Evolutionary conservation across 2,113 vertebrate genomes (phyloP).

Genomic region (Hassar affinis): DNA sequence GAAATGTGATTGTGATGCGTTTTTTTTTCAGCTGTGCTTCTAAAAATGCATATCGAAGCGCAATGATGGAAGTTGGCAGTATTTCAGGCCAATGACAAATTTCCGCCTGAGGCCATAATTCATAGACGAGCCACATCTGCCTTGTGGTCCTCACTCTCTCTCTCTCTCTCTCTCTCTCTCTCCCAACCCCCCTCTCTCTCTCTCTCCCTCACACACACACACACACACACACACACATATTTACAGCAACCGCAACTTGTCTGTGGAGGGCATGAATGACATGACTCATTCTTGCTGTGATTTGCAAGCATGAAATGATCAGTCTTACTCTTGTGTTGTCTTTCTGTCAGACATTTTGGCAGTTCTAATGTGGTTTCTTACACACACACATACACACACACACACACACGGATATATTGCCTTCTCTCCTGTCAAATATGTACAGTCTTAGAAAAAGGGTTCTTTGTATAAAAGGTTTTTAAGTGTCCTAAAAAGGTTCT

Average conservation of each 20-base stretch:
- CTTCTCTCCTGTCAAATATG: not conserved
- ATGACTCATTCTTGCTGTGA: slow-evolving; percentile 55
- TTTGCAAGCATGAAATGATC: slow-evolving; percentile 64
- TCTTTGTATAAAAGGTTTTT: not conserved
- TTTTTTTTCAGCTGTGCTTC: not conserved
- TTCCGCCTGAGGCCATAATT: slow-evolving; percentile 61
- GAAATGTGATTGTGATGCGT: not conserved
- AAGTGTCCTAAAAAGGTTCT: not conserved
- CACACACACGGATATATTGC: not conserved
- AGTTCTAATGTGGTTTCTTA: slow-evolving; percentile 39
- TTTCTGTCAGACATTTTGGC: slow-evolving; percentile 53
- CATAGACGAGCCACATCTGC: slow-evolving; percentile 62
- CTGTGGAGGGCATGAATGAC: slow-evolving; percentile 67
- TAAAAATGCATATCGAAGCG: slow-evolving; percentile 49
- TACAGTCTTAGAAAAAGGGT: not conserved
- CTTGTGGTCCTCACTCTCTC: slow-evolving; percentile 44
- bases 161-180: too few species aligned
- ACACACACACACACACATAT: slow-evolving; percentile 31
- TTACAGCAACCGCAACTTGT: slow-evolving; percentile 64
- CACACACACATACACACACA: slow-evolving; percentile 7
- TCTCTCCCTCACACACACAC: slow-evolving; percentile 9
- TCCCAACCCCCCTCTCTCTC: too few species aligned
- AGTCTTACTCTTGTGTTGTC: slow-evolving; percentile 60
- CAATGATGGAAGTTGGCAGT: slow-evolving; percentile 31
- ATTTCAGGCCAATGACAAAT: slow-evolving; percentile 53